Conservation (phyloP, 2,113 vertebrate species). For the Clarias gariepinus region DNA sequence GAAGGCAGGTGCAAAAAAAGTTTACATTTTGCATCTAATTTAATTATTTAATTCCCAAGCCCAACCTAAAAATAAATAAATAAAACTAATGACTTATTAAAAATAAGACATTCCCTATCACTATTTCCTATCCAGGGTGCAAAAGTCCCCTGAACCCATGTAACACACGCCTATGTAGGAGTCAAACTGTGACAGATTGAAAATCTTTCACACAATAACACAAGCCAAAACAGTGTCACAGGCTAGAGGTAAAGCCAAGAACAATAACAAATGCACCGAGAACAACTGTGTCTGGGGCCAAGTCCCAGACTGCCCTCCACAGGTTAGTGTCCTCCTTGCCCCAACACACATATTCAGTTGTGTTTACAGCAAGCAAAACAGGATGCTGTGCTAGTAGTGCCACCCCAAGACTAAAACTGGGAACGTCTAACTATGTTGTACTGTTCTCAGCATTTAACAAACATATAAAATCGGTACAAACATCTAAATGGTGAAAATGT, state of each 20-base stretch:
- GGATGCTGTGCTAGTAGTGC: neutral
- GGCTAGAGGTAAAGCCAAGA: slow-evolving; percentile 20
- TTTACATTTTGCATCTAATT: neutral
- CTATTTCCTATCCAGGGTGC: neutral
- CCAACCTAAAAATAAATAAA: neutral
- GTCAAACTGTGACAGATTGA: slow-evolving; percentile 32
- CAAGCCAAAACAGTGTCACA: slow-evolving; percentile 10
- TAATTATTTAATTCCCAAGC: neutral
- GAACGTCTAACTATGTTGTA: neutral
- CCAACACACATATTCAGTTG: neutral
- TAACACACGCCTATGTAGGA: neutral
- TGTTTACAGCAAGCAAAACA: neutral
- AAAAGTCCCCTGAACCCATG: neutral
- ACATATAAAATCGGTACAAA: neutral
- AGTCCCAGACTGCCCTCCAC: slow-evolving; percentile 8
- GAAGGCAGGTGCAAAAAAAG: neutral
- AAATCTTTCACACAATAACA: slow-evolving; percentile 21
- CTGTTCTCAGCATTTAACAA: neutral
- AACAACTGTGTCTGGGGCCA: neutral
- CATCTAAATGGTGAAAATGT: neutral
- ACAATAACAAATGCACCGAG: neutral
- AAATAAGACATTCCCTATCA: neutral
- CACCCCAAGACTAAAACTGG: neutral
- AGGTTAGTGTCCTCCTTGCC: neutral
- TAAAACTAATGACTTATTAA: too few relatives aligned